These are phyloP conservation scores for Lytechinus variegatus DNA, from an alignment of 35 echinoderm and acorn worm genomes.

Conservation along the genomic window DNA sequence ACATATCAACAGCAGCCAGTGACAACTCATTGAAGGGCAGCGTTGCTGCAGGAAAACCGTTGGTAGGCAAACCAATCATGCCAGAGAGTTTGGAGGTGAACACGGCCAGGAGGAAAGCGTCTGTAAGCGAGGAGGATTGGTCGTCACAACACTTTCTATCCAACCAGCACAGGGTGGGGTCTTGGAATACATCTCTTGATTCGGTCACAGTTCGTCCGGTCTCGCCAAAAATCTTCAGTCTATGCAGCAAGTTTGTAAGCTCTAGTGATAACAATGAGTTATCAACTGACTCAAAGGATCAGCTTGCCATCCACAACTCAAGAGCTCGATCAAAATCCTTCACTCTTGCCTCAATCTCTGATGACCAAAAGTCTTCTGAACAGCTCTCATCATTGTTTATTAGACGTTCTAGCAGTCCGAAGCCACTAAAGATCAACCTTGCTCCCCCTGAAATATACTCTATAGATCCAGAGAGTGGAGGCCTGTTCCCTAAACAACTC, in stretches of 20 bases:
- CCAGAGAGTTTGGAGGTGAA: slow-evolving; percentile 43
- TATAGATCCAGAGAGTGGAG: slow-evolving; percentile 16
- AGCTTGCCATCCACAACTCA: slow-evolving; percentile 27
- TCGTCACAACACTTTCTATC: slow-evolving; percentile 1
- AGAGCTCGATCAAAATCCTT: slow-evolving; percentile 65
- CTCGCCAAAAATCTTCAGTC: slow-evolving; percentile 74
- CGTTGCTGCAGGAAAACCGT: neutral
- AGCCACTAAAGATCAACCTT: slow-evolving; percentile 53
- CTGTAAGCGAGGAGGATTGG: slow-evolving; percentile 34
- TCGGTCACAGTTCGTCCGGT: slow-evolving; percentile 75
- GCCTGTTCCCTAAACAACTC: slow-evolving; percentile 37
- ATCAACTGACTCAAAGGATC: neutral
- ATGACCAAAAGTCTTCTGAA: slow-evolving; percentile 51
- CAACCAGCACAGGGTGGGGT: neutral
- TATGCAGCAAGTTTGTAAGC: slow-evolving; percentile 74
- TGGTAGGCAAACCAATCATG: slow-evolving; percentile 3
- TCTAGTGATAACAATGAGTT: slow-evolving; percentile 39
- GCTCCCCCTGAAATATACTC: slow-evolving; percentile 44
- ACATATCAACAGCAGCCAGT: neutral
- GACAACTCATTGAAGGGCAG: neutral
- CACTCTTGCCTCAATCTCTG: slow-evolving; percentile 47
- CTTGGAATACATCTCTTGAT: slow-evolving; percentile 30
- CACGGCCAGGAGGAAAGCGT: slow-evolving; percentile 41
- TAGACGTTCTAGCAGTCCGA: slow-evolving; percentile 64
- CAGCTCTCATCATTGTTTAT: slow-evolving; percentile 56